Percentiles rank a stretch among this genome's conserved stretches.
These are phyloP conservation scores for Parambassis ranga DNA, from an alignment of 2,797 vertebrate species.

Conservation along the genomic window DNA sequence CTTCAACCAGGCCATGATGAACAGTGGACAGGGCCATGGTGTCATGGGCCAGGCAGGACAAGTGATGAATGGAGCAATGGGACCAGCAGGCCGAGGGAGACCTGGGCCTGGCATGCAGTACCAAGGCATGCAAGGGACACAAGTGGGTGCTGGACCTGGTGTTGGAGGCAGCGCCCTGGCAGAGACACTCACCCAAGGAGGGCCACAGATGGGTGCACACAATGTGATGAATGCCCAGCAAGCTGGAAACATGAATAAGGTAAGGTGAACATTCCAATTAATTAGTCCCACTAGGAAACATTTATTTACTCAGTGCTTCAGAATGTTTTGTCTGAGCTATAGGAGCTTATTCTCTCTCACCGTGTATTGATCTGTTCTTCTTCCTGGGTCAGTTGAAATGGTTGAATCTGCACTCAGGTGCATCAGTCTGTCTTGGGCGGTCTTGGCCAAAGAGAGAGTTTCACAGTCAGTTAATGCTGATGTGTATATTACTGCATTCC, in stretches of 20 bases:
- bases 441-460: background rate
- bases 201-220: conserved; percentile 86
- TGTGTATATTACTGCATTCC: conserved; percentile 1
- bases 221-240: conserved; percentile 86
- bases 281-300: too few relatives aligned
- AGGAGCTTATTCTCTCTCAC: too few relatives aligned
- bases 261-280: conserved; percentile 64
- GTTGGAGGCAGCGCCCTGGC: conserved; percentile 87
- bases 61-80: conserved; percentile 94
- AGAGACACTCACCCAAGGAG: conserved; percentile 94
- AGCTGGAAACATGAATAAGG: conserved; percentile 93
- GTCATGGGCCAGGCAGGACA: conserved; percentile 90
- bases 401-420: background rate
- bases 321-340: too few relatives aligned
- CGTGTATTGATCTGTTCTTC: conserved; percentile 14
- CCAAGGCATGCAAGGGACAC: conserved; percentile 84
- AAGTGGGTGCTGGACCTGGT: conserved; percentile 73
- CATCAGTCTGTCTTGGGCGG: background rate
- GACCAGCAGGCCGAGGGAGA: conserved; percentile 86
- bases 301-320: too few relatives aligned
- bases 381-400: background rate
- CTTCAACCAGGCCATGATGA: conserved; percentile 93
- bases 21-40: conserved; percentile 88
- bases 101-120: conserved; percentile 88
- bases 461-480: conserved; percentile 7